Percentiles rank a stretch among this genome's conserved stretches.
Conservation (phyloP, 92 coral and sea anemone genomes). For the Phenganax marumi region DNA sequence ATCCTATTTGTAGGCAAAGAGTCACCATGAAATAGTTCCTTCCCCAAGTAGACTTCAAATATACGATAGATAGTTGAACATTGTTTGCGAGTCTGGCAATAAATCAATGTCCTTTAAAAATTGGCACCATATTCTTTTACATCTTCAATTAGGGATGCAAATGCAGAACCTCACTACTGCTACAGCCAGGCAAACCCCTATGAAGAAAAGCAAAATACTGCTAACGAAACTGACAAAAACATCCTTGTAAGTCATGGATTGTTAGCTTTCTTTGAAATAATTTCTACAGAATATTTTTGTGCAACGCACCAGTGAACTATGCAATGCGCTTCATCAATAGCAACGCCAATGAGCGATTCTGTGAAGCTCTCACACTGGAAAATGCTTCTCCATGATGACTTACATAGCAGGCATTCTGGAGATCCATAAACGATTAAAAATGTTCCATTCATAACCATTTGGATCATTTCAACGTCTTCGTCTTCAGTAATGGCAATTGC, state of each 20-base stretch:
- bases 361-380: conserved; percentile 42
- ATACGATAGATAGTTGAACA: conserved; percentile 63
- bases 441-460: conserved; percentile 62
- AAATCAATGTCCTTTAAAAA: conserved; percentile 63
- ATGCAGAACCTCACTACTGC: conserved; percentile 18
- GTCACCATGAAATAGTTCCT: conserved; percentile 18
- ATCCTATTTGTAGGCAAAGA: conserved; percentile 16
- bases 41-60: conserved; percentile 59
- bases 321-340: conserved; percentile 33
- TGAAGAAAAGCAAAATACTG: not conserved
- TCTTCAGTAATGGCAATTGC: conserved; percentile 60
- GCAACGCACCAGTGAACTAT: conserved; percentile 2
- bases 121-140: conserved; percentile 43
- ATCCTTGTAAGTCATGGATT: not conserved
- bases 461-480: conserved; percentile 62
- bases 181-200: conserved; percentile 22
- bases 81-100: conserved; percentile 78
- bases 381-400: conserved; percentile 48
- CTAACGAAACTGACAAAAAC: not conserved
- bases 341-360: conserved; percentile 52
- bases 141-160: conserved; percentile 59
- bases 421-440: conserved; percentile 70
- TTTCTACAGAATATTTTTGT: not conserved
- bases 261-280: not conserved
- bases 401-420: conserved; percentile 65